Evolutionary conservation across 2,797 vertebrate species (phyloP).

Genomic region (Sebastes oblongus): DNA sequence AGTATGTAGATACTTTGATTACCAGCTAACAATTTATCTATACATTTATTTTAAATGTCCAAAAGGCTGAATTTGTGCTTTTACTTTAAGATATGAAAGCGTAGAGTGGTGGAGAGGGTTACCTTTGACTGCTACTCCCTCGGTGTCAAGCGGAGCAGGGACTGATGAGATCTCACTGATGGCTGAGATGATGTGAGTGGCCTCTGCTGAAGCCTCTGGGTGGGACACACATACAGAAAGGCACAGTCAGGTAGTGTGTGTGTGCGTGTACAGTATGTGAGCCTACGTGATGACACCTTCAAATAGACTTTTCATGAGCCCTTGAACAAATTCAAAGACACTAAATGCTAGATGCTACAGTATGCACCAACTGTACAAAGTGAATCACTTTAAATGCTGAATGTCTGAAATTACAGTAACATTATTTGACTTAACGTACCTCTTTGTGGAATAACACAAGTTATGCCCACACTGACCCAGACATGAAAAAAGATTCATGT

Average conservation of each 20-base stretch:
- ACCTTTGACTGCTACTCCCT: constrained; percentile 74
- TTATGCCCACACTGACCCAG: no score
- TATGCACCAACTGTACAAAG: not conserved
- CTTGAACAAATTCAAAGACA: not conserved
- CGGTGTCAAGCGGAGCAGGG: constrained; percentile 89
- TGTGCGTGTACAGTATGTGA: not conserved
- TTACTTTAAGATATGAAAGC: not conserved
- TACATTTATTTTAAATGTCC: not conserved
- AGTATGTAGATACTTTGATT: not conserved
- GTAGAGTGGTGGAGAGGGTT: not conserved
- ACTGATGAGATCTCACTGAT: constrained; percentile 88
- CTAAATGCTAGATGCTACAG: not conserved
- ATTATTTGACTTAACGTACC: not conserved
- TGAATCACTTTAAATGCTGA: not conserved
- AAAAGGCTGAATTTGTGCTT: not conserved
- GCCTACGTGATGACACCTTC: not conserved
- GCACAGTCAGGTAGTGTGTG: not conserved
- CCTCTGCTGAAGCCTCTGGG: constrained; percentile 86
- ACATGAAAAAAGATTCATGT: no score
- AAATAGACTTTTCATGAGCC: no score
- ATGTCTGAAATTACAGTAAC: not conserved
- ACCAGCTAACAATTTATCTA: not conserved
- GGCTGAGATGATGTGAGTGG: constrained; percentile 93
- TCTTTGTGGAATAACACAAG: no score
- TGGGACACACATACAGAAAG: constrained; percentile 36